Percentiles rank a stretch among this genome's conserved stretches.
Evolutionary conservation across 2,797 vertebrate species (phyloP).

Genomic region (Anguilla marmorata): DNA sequence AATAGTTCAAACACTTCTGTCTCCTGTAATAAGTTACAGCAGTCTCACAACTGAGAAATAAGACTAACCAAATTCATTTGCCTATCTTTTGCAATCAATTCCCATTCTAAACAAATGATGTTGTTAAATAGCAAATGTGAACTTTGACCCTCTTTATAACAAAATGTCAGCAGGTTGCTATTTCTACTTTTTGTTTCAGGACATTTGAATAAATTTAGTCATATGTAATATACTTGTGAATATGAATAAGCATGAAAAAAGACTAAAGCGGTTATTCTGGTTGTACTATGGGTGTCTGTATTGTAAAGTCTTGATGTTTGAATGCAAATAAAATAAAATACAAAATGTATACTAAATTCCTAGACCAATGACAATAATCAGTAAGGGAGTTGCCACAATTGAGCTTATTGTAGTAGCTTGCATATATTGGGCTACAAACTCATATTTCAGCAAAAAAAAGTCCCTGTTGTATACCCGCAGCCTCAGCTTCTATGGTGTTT

Average conservation of each 20-base stretch:
- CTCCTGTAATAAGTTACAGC: background rate
- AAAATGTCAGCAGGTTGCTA: background rate
- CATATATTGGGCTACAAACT: background rate
- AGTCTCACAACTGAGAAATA: background rate
- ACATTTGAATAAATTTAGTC: background rate
- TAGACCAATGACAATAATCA: background rate
- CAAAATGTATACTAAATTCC: background rate
- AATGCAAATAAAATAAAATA: background rate
- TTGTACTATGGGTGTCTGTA: background rate
- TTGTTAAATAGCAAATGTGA: background rate
- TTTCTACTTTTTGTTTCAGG: background rate
- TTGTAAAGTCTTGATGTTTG: background rate
- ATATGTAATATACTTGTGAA: background rate
- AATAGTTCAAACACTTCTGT: background rate
- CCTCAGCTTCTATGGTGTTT: background rate
- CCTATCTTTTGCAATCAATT: background rate
- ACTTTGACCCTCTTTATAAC: background rate
- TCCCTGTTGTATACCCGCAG: background rate
- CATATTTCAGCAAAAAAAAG: background rate
- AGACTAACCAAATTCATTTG: background rate
- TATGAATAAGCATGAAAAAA: background rate
- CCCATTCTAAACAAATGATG: background rate
- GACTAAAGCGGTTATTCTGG: background rate
- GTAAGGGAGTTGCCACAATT: background rate
- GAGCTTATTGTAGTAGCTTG: background rate